Conservation (phyloP, 2,888 invertebrate genomes). For the Phaonia tiefii region DNA sequence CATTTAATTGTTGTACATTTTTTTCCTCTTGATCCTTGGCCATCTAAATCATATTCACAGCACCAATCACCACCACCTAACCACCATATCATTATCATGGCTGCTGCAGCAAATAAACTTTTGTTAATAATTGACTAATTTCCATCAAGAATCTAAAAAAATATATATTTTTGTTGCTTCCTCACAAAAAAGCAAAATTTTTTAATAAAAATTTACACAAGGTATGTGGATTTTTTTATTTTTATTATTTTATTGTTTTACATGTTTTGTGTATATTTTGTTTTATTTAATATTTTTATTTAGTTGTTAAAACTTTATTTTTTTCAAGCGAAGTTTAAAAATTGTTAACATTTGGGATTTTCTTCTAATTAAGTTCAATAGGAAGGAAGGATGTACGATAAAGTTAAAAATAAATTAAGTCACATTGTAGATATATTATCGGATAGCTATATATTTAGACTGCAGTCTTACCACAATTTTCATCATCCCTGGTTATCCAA, state of each 20-base stretch:
- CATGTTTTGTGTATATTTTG: conserved; percentile 34
- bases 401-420: too few relatives aligned
- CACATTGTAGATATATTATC: too few relatives aligned
- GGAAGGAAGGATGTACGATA: too few relatives aligned
- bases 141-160: neutral
- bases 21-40: too few relatives aligned
- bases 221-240: conserved; percentile 65
- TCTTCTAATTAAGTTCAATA: too few relatives aligned
- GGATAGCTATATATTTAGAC: too few relatives aligned
- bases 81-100: too few relatives aligned
- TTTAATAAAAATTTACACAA: conserved; percentile 55
- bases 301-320: neutral
- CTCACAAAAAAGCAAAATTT: conserved; percentile 39
- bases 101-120: neutral
- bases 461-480: too few relatives aligned
- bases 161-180: conserved; percentile 48
- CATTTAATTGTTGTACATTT: too few relatives aligned
- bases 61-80: too few relatives aligned
- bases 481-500: too few relatives aligned
- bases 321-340: neutral
- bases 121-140: neutral
- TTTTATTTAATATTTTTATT: conserved; percentile 19
- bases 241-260: conserved; percentile 41
- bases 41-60: too few relatives aligned
- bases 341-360: neutral